phyloP scores from a whole-genome alignment of 2,888 invertebrate genomes.

The Acleris sparsana region DNA sequence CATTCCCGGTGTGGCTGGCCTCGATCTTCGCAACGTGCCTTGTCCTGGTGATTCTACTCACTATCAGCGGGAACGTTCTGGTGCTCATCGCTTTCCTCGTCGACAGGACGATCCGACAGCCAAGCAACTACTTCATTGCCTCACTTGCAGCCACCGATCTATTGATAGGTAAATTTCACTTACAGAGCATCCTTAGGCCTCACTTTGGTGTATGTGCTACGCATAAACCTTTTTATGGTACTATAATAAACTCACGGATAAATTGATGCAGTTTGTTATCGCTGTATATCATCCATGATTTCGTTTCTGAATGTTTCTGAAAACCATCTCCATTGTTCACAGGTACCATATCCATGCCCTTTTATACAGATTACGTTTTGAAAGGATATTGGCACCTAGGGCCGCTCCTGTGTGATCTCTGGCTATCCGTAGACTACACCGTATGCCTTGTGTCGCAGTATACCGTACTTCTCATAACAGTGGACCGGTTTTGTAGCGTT shows the following conservation, averaged over 20 bases:
- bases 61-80: conserved; percentile 97
- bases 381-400: conserved; percentile 99
- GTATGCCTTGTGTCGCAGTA: conserved; percentile 99
- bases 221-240: too few species aligned
- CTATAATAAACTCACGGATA: too few species aligned
- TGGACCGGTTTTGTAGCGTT: conserved; percentile 99
- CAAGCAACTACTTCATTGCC: conserved; percentile 99
- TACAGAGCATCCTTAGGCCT: conserved; percentile 3
- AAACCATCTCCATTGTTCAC: conserved; percentile 57
- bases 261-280: too few species aligned
- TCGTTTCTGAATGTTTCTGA: not conserved
- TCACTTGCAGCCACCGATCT: conserved; percentile 98
- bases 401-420: conserved; percentile 97
- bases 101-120: conserved; percentile 96
- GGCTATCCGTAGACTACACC: conserved; percentile 99
- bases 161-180: conserved; percentile 90
- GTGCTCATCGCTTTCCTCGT: conserved; percentile 97
- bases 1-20: conserved; percentile 95
- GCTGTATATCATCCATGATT: not conserved
- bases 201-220: too few species aligned
- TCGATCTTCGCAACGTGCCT: conserved; percentile 94
- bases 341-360: conserved; percentile 99
- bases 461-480: conserved; percentile 98
- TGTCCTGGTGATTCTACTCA: conserved; percentile 94
- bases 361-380: conserved; percentile 98